These are phyloP conservation scores for Probosciger aterrimus DNA, from an alignment of 2,113 vertebrate genomes.

Conservation along the genomic window DNA sequence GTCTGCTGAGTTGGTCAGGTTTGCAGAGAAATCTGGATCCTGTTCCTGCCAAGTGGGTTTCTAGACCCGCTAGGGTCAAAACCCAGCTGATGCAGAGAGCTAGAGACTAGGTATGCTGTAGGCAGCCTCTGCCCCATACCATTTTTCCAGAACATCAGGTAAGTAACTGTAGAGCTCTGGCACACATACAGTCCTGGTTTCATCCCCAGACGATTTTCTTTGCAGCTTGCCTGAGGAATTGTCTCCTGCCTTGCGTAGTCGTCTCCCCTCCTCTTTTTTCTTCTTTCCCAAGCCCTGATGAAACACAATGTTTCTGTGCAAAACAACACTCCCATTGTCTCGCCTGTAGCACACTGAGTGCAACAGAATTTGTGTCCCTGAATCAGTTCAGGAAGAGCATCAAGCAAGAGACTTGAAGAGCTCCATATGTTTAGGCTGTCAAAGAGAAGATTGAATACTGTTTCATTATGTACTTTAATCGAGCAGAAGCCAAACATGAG, in stretches of 20 bases:
- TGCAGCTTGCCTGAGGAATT: background rate
- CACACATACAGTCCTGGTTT: fast-evolving
- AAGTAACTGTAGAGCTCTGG: background rate
- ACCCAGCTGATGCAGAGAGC: background rate
- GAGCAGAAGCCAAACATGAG: background rate
- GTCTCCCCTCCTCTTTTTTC: background rate
- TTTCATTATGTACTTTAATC: background rate
- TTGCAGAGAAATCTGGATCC: background rate
- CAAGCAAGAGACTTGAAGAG: background rate
- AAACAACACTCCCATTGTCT: background rate
- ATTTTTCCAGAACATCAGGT: background rate
- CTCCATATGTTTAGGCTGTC: conserved; percentile 32
- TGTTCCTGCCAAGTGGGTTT: background rate
- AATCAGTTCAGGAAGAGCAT: background rate
- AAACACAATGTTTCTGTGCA: background rate
- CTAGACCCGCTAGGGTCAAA: background rate
- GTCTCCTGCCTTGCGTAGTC: background rate
- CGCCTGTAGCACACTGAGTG: background rate
- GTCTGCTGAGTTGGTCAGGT: background rate
- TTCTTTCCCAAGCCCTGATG: background rate
- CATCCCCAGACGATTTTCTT: background rate
- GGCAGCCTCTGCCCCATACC: background rate
- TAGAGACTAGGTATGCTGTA: background rate
- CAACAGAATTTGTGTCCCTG: background rate
- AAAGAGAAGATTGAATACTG: background rate